These are phyloP conservation scores for Spodoptera frugiperda DNA, from an alignment of 1,140 invertebrate species.

Conservation along the genomic window DNA sequence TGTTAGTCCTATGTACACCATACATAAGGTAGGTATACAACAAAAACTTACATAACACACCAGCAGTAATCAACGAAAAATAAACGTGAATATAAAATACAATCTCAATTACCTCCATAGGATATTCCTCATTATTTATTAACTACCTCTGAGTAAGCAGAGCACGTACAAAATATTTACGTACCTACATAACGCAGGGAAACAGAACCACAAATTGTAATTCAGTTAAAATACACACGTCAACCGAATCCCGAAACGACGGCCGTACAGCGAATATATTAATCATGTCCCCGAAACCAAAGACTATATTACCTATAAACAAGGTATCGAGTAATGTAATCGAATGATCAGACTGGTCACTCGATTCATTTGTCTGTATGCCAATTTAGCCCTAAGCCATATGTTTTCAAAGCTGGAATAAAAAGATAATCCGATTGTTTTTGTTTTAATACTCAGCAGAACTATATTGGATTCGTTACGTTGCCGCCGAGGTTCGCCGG, in stretches of 20 bases:
- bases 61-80: too few relatives aligned
- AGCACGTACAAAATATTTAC: neutral
- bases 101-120: too few relatives aligned
- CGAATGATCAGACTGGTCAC: constrained; percentile 16
- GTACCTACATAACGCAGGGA: neutral
- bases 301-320: constrained; percentile 23
- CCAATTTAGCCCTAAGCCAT: constrained; percentile 3
- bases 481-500: constrained; percentile 53
- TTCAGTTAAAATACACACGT: constrained; percentile 21
- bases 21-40: too few relatives aligned
- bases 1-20: too few relatives aligned
- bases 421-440: constrained; percentile 44
- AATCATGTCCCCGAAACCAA: neutral
- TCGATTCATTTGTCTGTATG: constrained; percentile 10
- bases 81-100: too few relatives aligned
- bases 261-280: neutral
- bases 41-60: too few relatives aligned
- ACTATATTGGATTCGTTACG: constrained; percentile 50
- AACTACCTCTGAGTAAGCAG: neutral
- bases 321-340: constrained; percentile 14
- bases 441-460: constrained; percentile 51
- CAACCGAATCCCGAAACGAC: neutral
- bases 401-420: constrained; percentile 32
- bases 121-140: neutral
- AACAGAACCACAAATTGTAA: neutral